Conservation (phyloP, 2,888 invertebrate genomes). For the Helicoverpa assulta region DNA sequence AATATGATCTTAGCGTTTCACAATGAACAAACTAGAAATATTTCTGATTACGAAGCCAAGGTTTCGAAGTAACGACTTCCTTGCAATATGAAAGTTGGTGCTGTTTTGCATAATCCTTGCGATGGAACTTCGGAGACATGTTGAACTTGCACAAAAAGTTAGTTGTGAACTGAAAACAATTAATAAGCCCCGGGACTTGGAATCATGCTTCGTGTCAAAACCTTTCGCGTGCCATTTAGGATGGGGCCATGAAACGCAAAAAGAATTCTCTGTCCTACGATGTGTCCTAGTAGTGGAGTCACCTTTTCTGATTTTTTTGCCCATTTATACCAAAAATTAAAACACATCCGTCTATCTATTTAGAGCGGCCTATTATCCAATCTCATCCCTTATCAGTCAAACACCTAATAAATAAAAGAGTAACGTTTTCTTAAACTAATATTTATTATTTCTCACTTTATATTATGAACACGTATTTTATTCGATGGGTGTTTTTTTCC, state of each 20-base stretch:
- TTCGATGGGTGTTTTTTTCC: no score
- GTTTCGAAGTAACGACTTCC: conserved; percentile 14
- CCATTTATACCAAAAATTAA: no score
- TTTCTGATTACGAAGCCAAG: not conserved
- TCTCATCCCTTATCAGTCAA: no score
- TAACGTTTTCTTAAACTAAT: no score
- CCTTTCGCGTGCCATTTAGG: conserved; percentile 51
- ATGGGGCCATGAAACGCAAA: conserved; percentile 23
- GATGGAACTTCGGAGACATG: conserved; percentile 35
- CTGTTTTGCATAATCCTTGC: conserved; percentile 41
- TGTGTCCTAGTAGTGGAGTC: no score
- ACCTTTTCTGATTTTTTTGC: no score
- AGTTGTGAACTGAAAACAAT: conserved; percentile 56
- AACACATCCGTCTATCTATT: no score
- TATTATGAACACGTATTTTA: no score
- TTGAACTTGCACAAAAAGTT: conserved; percentile 52
- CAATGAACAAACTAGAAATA: not conserved
- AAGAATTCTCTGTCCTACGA: not conserved
- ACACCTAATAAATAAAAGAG: no score
- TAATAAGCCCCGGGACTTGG: conserved; percentile 52
- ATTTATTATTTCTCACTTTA: no score
- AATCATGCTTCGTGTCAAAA: conserved; percentile 45
- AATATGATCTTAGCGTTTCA: not conserved
- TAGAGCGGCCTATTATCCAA: no score
- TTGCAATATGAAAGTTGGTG: conserved; percentile 25